Conservation (phyloP, 2,888 invertebrate species). For the Melolontha melolontha region DNA sequence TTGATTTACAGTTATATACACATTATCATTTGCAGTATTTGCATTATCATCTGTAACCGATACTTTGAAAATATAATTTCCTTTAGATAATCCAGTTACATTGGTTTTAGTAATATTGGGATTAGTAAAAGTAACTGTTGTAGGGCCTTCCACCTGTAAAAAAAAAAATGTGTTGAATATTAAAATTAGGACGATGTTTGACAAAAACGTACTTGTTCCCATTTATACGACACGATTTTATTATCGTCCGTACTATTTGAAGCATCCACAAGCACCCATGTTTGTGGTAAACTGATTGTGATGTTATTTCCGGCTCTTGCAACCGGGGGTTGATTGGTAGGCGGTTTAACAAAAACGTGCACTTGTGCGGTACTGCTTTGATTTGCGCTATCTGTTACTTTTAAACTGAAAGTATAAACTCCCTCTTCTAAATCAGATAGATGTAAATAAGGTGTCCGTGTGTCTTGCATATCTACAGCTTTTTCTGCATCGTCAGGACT, state of each 20-base stretch:
- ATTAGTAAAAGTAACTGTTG: slow-evolving; percentile 68
- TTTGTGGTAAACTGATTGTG: slow-evolving; percentile 86
- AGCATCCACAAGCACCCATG: slow-evolving; percentile 84
- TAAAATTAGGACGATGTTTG: not conserved
- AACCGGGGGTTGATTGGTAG: slow-evolving; percentile 85
- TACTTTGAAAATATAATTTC: slow-evolving; percentile 83
- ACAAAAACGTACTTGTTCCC: slow-evolving; percentile 75
- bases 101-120: slow-evolving; percentile 71
- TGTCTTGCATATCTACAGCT: slow-evolving; percentile 96
- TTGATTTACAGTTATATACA: slow-evolving; percentile 85
- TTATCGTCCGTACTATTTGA: slow-evolving; percentile 80
- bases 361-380: slow-evolving; percentile 85
- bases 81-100: slow-evolving; percentile 84
- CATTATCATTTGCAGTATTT: slow-evolving; percentile 79
- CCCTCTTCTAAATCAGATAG: slow-evolving; percentile 93
- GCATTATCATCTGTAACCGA: slow-evolving; percentile 88
- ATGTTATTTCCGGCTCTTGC: slow-evolving; percentile 75
- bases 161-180: not conserved
- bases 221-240: slow-evolving; percentile 83
- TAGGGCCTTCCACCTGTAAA: slow-evolving; percentile 69
- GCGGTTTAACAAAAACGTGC: slow-evolving; percentile 93
- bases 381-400: slow-evolving; percentile 91
- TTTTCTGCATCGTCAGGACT: slow-evolving; percentile 87
- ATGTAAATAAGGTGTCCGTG: slow-evolving; percentile 86
- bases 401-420: slow-evolving; percentile 92